Evolutionary conservation across 2,113 vertebrate species (phyloP).

Genomic region (Paramormyrops kingsleyae): DNA sequence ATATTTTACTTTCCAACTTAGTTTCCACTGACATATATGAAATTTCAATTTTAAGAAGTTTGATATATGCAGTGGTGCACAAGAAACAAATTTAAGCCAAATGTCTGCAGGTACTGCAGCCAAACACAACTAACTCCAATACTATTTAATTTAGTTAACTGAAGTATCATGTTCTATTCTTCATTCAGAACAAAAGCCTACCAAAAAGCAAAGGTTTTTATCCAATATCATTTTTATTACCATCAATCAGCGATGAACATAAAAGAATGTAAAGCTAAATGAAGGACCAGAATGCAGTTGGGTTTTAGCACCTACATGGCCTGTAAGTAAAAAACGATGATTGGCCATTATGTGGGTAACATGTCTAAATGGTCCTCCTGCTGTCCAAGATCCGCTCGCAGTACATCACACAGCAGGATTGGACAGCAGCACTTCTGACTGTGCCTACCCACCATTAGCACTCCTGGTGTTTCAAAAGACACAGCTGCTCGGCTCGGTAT

Average conservation of each 20-base stretch:
- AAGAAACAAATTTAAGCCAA: background rate
- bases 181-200: background rate
- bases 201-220: background rate
- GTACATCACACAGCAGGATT: conserved; percentile 32
- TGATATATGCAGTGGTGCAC: background rate
- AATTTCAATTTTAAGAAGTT: background rate
- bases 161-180: background rate
- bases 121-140: background rate
- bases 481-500: background rate
- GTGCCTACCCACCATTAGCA: background rate
- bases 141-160: background rate
- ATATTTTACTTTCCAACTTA: background rate
- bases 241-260: background rate
- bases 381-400: conserved; percentile 36
- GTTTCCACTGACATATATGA: background rate
- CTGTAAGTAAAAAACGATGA: background rate
- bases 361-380: conserved; percentile 22
- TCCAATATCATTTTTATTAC: background rate
- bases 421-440: background rate
- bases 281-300: background rate
- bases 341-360: background rate
- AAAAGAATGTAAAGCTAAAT: background rate
- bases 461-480: background rate
- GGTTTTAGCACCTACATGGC: background rate
- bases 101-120: background rate